phyloP scores from a whole-genome alignment of 2,888 invertebrate species.

The Nymphalis polychloros region DNA sequence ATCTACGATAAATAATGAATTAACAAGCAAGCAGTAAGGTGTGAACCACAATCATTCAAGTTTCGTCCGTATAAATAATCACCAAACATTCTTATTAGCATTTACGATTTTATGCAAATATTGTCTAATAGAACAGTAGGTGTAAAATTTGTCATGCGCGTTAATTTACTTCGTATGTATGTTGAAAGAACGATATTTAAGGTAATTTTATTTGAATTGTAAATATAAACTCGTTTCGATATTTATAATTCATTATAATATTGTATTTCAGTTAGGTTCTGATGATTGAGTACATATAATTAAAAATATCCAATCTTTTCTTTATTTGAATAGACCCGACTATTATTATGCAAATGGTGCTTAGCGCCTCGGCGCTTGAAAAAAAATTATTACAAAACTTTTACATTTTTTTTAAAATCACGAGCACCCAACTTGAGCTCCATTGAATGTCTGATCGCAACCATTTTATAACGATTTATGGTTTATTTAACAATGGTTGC shows the following conservation, averaged over 20 bases:
- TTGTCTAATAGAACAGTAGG: conserved; percentile 28
- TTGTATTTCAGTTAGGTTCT: background rate
- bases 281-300: background rate
- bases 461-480: conserved; percentile 79
- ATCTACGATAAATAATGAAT: conserved; percentile 20
- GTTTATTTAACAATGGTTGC: conserved; percentile 76
- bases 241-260: background rate
- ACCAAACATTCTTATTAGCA: conserved; percentile 35
- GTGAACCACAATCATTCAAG: conserved; percentile 27
- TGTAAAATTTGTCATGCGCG: conserved; percentile 30
- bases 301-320: conserved; percentile 11
- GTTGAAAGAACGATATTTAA: conserved; percentile 7
- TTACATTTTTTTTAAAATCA: conserved; percentile 52
- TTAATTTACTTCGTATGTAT: conserved; percentile 19
- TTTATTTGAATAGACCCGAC: conserved; percentile 20
- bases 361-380: conserved; percentile 63
- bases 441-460: conserved; percentile 67
- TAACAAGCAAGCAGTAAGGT: conserved; percentile 27
- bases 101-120: conserved; percentile 35
- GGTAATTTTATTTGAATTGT: conserved; percentile 15
- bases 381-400: conserved; percentile 51
- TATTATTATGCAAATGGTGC: conserved; percentile 70
- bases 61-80: conserved; percentile 19
- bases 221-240: background rate
- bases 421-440: conserved; percentile 53